Conservation (phyloP, 1,140 invertebrate species). For the Hylaeus volcanicus region DNA sequence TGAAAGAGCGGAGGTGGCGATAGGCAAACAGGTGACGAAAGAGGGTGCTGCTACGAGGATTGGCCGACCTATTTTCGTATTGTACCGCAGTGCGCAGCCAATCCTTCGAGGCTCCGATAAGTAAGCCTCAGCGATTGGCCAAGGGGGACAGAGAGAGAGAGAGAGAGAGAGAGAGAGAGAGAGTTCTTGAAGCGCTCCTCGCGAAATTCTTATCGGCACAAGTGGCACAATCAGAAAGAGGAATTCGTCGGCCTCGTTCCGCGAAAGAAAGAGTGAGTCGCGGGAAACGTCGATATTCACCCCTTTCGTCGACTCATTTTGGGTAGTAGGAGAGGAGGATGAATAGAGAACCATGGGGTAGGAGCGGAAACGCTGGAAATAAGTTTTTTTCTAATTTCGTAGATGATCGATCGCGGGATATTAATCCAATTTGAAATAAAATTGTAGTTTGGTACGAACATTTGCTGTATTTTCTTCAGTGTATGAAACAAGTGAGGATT, state of each 20-base stretch:
- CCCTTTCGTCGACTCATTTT: constrained; percentile 15
- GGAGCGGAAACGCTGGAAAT: background rate
- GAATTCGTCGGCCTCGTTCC: constrained; percentile 45
- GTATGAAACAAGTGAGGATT: no score
- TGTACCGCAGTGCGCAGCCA: constrained; percentile 65
- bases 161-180: constrained; percentile 6
- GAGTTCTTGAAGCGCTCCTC: constrained; percentile 25
- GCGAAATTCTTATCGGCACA: constrained; percentile 46
- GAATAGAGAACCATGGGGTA: background rate
- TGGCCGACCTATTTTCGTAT: constrained; percentile 66
- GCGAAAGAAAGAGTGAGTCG: constrained; percentile 18
- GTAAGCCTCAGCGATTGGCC: constrained; percentile 53
- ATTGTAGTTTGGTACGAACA: no score
- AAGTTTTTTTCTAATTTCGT: background rate
- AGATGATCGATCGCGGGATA: no score
- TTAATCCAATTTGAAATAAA: no score
- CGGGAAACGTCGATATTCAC: constrained; percentile 34
- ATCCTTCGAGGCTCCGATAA: constrained; percentile 61
- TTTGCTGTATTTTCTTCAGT: no score
- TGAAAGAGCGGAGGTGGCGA: constrained; percentile 57
- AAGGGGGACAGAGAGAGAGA: background rate
- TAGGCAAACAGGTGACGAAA: constrained; percentile 48
- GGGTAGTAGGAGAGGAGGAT: background rate
- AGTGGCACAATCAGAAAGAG: constrained; percentile 39
- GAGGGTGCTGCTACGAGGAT: constrained; percentile 60